Base-by-base conservation (phyloP, 2,113 vertebrate species). In the Oncorhynchus keta region DNA sequence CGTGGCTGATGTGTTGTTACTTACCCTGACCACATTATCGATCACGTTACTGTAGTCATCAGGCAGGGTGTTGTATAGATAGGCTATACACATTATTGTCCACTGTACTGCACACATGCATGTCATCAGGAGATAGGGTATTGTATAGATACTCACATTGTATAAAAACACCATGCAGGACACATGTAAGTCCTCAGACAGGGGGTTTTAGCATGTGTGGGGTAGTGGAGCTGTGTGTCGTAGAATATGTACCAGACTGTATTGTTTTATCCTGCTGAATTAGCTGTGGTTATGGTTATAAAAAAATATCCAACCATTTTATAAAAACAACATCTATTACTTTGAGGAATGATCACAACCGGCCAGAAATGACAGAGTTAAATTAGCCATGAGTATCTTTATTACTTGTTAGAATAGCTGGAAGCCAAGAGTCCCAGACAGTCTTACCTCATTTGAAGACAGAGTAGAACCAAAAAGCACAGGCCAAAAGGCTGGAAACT, bases 391-490 rank as follows among this genome's bases (percentile, higher is more conserved):
- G 45, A 83, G 67, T 81, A 87, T 83, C 86, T 80, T 75, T 85
- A 79, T 84, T 84, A 74, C 48, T 61, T 59, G 45, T 69, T 66
- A 45, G 51, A 45, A 45, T 11, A 9, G 11, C 39, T 45, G 39
- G 9, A 45, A 70, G 72, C 70, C 73, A 73, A 78, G 81, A 70
- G 35, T 61, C 70, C 64, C 72, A 83, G 81, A 85, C 59, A 61
- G 78, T 76, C 78, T 86, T 83, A 83, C 83, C 66, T 89, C 79
- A 89, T 84, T 85, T 76, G n/a, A 82, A 48, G 73, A 45, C 2
- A 45, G 39, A 82, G 78, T 66, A 77, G 73, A 83, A 70, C 74
- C 48, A 74, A 75, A 74, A 66, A 9, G 62, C 32, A 16, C 55
- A 78, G 71, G 70, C 71, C 76, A 72, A 76, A 64, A 64, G 66